Evolutionary conservation across 1,140 invertebrate genomes (phyloP).

Genomic region (Helicorthomorpha holstii): DNA sequence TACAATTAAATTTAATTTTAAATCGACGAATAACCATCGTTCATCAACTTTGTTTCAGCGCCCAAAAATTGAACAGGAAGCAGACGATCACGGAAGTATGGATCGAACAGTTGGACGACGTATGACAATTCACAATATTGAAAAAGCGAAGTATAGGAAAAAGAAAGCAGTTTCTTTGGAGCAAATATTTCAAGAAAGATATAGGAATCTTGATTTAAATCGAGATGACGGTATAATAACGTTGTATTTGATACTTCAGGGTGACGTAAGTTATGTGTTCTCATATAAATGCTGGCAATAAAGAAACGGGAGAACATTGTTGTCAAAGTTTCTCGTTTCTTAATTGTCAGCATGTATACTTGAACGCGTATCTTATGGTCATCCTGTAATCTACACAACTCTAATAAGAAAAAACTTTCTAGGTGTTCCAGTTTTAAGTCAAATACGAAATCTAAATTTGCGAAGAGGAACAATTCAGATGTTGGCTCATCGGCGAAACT

Average conservation of each 20-base stretch:
- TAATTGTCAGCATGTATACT: no score
- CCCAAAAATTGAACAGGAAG: conserved; percentile 25
- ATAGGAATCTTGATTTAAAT: conserved; percentile 63
- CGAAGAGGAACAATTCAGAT: conserved; percentile 60
- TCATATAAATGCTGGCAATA: no score
- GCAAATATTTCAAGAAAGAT: conserved; percentile 82
- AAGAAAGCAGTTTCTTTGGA: conserved; percentile 72
- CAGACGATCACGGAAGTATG: conserved; percentile 65
- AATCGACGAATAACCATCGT: no score
- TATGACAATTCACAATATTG: conserved; percentile 78
- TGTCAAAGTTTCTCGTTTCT: no score
- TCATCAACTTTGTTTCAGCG: background rate
- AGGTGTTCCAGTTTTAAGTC: conserved; percentile 59
- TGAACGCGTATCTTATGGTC: conserved; percentile 4
- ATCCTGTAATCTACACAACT: background rate
- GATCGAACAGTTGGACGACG: conserved; percentile 59
- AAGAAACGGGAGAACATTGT: no score
- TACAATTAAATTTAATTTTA: background rate
- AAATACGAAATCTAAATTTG: conserved; percentile 53
- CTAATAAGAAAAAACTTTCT: background rate
- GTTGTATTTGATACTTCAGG: no score
- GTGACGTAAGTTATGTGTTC: no score
- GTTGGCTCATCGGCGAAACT: conserved; percentile 65
- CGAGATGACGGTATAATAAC: no score
- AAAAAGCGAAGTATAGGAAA: conserved; percentile 64